Base-by-base conservation (phyloP, 2,797 vertebrate genomes). In the Poeciliopsis gracilis region DNA sequence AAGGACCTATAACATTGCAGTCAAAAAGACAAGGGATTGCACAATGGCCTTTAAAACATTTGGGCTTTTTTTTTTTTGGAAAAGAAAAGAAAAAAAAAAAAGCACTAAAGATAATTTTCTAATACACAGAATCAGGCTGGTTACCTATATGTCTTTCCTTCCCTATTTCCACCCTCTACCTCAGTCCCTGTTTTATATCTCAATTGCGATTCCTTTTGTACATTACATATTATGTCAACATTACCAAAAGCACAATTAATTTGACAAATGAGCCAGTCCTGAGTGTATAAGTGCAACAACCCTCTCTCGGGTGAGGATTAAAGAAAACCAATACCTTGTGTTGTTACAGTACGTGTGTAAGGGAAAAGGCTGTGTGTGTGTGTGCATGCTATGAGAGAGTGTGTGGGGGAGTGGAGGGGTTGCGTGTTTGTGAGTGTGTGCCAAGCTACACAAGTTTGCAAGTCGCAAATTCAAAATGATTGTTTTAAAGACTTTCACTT, bases 401-500 rank as follows among this genome's bases (percentile, higher is more conserved):
- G 38, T 41, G 82, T 92, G 16, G 61, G 84, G 7, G 49, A 38
- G 69, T 81, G 67, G 90, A 75, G 81, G 69, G 79, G 75, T 18
- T 11, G n/a, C 75, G 91, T 92, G 91, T 85, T 84, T 85, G 82
- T 93, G 18, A 67, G 84, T 84, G 89, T 93, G 92, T 92, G 91
- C 92, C 93, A 94, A 94, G 92, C 90, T 91, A 92, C 87, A 92
- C 84, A 94, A 28, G 94, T 94, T 94, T 92, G 93, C 94, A 94
- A 93, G 90, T 91, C 84, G 88, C 57, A 90, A 92, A 93, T 90
- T 87, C 81, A 88, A 92, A 90, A 95, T 92, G 97, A 97, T 96
- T 96, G 95, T 97, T 97, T 96, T 75, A 87, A 87, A 91, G 94
- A 96, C 97, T 96, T 96, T 96, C 95, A 97, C 97, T 97, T 94